Evolutionary conservation across 2,888 invertebrate species (phyloP).

Genomic region (Platycheirus albimanus): DNA sequence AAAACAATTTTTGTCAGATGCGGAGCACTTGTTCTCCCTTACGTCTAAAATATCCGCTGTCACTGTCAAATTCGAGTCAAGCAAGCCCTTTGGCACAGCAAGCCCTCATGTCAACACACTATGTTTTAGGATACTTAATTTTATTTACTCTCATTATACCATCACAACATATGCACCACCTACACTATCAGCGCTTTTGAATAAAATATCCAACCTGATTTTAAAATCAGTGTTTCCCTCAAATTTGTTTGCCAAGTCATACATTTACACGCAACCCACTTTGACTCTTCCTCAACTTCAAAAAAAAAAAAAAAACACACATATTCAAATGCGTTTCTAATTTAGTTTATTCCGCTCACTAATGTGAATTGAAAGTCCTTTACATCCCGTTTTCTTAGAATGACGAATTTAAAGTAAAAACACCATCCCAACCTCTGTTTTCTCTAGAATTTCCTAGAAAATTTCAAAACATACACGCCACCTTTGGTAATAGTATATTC

Average conservation of each 20-base stretch:
- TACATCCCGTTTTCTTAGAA: constrained; percentile 4
- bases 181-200: constrained; percentile 32
- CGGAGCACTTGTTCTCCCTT: too few species aligned
- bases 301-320: constrained; percentile 14
- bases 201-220: constrained; percentile 41
- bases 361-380: constrained; percentile 26
- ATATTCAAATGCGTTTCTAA: constrained; percentile 71
- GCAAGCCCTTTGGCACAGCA: constrained; percentile 18
- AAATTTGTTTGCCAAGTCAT: constrained; percentile 9
- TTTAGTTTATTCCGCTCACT: constrained; percentile 64
- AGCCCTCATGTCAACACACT: constrained; percentile 25
- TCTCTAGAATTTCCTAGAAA: constrained; percentile 22
- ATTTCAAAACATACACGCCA: background rate
- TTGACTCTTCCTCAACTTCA: constrained; percentile 9
- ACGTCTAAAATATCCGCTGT: too few species aligned
- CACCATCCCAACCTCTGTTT: background rate
- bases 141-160: constrained; percentile 53
- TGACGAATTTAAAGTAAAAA: background rate
- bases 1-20: too few species aligned
- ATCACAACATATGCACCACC: too few species aligned
- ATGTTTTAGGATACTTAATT: constrained; percentile 48
- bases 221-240: constrained; percentile 52
- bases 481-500: constrained; percentile 28
- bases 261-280: background rate
- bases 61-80: constrained; percentile 32